These are phyloP conservation scores for Lissocephala sabroskyi DNA, from an alignment of 2,888 invertebrate genomes.

Conservation along the genomic window DNA sequence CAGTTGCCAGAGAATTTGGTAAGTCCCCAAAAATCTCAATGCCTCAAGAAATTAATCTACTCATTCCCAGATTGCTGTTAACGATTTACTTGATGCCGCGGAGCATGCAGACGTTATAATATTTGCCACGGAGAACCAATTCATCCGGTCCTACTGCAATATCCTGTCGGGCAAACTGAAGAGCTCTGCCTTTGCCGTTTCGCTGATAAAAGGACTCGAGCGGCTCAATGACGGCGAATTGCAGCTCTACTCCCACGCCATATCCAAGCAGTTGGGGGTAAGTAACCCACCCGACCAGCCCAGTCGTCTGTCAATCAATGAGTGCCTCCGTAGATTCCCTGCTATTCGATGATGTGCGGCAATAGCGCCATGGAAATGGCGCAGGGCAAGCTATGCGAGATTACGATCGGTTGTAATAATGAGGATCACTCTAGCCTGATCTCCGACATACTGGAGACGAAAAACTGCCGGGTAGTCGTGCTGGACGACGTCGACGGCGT, in stretches of 20 bases:
- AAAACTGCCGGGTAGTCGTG: slow-evolving; percentile 93
- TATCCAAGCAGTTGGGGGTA: slow-evolving; percentile 81
- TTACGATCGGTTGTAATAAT: slow-evolving; percentile 93
- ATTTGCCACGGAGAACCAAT: slow-evolving; percentile 98
- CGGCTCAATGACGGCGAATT: slow-evolving; percentile 88
- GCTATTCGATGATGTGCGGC: slow-evolving; percentile 97
- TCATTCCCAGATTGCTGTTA: slow-evolving; percentile 84
- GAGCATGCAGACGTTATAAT: slow-evolving; percentile 93
- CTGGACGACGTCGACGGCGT: slow-evolving; percentile 96
- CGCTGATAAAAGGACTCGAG: slow-evolving; percentile 96
- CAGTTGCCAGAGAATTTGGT: slow-evolving; percentile 50
- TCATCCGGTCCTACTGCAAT: slow-evolving; percentile 87
- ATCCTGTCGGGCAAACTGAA: slow-evolving; percentile 90
- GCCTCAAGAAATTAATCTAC: slow-evolving; percentile 20
- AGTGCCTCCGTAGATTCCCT: slow-evolving; percentile 77
- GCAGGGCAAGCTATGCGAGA: slow-evolving; percentile 96
- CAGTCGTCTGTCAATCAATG: not conserved
- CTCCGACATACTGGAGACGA: slow-evolving; percentile 91
- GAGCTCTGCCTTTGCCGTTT: slow-evolving; percentile 88
- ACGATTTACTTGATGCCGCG: slow-evolving; percentile 90
- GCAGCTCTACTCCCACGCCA: slow-evolving; percentile 93
- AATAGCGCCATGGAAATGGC: slow-evolving; percentile 98
- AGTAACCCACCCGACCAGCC: not conserved
- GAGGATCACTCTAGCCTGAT: slow-evolving; percentile 82
- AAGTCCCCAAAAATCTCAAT: slow-evolving; percentile 2